These are phyloP conservation scores for Heliconius sara DNA, from an alignment of 2,888 invertebrate genomes.

Conservation along the genomic window DNA sequence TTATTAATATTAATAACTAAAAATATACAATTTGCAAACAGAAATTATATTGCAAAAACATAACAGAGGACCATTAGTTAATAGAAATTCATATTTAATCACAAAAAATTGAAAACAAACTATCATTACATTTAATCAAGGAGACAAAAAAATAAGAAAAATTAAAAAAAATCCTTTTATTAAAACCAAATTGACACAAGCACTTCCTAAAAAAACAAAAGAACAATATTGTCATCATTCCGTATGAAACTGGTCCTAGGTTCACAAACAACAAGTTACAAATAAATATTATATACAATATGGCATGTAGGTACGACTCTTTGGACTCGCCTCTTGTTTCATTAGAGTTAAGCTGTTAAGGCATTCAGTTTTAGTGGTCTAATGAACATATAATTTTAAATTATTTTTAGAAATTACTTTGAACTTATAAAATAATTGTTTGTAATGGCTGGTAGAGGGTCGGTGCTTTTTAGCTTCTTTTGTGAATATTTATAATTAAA, in stretches of 20 bases:
- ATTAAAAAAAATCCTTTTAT: conserved; percentile 60
- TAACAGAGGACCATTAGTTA: too few relatives aligned
- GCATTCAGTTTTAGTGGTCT: background rate
- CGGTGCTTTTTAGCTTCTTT: background rate
- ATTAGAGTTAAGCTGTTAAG: conserved; percentile 25
- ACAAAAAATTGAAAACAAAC: background rate
- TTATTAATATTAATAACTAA: too few relatives aligned
- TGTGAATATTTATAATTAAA: background rate
- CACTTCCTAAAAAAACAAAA: conserved; percentile 53
- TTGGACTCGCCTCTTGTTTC: conserved; percentile 61
- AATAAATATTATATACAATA: conserved; percentile 53
- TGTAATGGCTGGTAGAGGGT: too few relatives aligned
- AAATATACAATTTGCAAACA: too few relatives aligned
- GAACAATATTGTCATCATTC: conserved; percentile 48
- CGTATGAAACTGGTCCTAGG: conserved; percentile 31
- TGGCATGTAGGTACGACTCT: conserved; percentile 72
- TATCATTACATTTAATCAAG: background rate
- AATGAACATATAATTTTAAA: background rate
- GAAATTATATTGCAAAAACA: too few relatives aligned
- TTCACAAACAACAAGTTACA: conserved; percentile 48
- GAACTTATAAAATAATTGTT: too few relatives aligned
- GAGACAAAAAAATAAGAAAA: conserved; percentile 44
- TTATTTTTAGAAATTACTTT: background rate
- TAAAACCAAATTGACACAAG: conserved; percentile 57
- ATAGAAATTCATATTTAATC: background rate